Evolutionary conservation across 1,140 invertebrate genomes (phyloP).

Genomic region (Glossosoma conforme): DNA sequence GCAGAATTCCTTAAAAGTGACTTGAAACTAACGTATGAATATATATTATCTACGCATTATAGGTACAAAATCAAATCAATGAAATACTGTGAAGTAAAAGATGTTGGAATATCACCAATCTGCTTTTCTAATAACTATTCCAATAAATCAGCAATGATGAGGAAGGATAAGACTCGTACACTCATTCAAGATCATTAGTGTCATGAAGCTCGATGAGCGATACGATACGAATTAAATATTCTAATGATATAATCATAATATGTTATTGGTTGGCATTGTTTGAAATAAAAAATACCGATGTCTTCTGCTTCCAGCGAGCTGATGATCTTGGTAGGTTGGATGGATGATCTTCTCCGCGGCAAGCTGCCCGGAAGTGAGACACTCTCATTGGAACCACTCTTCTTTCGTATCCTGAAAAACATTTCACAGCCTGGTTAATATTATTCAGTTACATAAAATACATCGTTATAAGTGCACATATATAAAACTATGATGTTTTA

Average conservation of each 20-base stretch:
- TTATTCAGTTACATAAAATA: neutral
- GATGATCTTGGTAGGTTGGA: conserved; percentile 44
- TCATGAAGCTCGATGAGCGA: no score
- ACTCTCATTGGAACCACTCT: conserved; percentile 52
- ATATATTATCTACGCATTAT: no score
- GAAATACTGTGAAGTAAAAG: no score
- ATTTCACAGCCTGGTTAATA: conserved; percentile 3
- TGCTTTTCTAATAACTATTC: neutral
- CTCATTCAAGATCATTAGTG: no score
- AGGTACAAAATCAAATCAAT: no score
- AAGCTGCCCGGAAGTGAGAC: conserved; percentile 61
- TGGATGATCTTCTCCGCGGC: conserved; percentile 59
- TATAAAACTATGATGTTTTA: neutral
- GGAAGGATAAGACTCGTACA: no score
- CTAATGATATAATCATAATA: neutral
- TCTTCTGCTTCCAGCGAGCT: conserved; percentile 52
- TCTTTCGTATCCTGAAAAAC: conserved; percentile 39
- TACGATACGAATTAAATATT: no score
- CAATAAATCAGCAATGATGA: no score
- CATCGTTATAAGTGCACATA: neutral
- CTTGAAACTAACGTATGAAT: no score
- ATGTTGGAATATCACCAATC: no score
- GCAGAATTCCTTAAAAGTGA: no score
- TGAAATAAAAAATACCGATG: conserved; percentile 37
- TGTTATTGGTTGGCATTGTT: no score